phyloP scores from a whole-genome alignment of 2,888 invertebrate species.

The Cryptosula pallasiana region DNA sequence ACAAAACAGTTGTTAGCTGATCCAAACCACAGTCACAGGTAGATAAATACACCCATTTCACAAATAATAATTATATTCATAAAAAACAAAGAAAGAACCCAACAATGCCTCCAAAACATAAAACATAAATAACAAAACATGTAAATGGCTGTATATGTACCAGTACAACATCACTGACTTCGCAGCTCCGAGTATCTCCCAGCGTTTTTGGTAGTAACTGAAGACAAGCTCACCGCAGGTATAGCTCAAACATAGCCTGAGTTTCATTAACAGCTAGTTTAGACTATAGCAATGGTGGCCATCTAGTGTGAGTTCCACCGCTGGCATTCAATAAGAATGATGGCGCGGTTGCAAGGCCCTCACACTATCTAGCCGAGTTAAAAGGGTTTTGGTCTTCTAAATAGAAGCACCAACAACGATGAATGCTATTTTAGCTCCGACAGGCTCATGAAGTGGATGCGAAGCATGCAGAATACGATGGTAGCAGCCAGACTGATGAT shows the following conservation, averaged over 20 bases:
- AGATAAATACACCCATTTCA: no score
- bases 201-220: neutral
- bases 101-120: no score
- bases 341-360: slow-evolving; percentile 12
- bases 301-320: slow-evolving; percentile 22
- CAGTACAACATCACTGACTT: no score
- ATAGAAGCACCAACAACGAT: slow-evolving; percentile 19
- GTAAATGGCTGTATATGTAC: no score
- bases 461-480: slow-evolving; percentile 21
- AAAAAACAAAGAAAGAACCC: no score
- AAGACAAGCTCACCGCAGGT: slow-evolving; percentile 1
- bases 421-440: neutral
- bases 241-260: neutral
- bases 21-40: no score
- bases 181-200: neutral
- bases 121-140: no score
- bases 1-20: no score
- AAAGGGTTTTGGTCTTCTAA: slow-evolving; percentile 20
- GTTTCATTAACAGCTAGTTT: neutral
- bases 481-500: neutral
- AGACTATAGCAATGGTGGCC: slow-evolving; percentile 11
- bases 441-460: neutral
- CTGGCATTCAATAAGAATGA: slow-evolving; percentile 22
- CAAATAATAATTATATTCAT: no score
- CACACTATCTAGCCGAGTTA: slow-evolving; percentile 20